A percentile compares a stretch with the other conserved stretches of the same genome.
These are phyloP conservation scores for Amaurobius ferox DNA, from an alignment of 2,888 invertebrate species.

Conservation along the genomic window DNA sequence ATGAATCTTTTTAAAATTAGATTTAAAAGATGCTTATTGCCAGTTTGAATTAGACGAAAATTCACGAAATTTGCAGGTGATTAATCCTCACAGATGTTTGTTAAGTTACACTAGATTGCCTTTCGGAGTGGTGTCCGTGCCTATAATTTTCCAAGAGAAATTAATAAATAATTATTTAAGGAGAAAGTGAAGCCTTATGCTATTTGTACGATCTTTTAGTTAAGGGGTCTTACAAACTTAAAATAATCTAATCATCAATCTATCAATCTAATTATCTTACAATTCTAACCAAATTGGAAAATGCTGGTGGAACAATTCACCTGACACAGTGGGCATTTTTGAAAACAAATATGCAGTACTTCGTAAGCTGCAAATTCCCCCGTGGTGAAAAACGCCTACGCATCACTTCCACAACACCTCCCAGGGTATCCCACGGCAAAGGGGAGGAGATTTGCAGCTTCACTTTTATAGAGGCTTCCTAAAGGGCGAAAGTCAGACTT, in stretches of 20 bases:
- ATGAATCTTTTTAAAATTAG: constrained; percentile 17
- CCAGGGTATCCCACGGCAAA: no score
- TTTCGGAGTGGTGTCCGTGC: background rate
- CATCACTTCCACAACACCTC: no score
- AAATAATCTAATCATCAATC: no score
- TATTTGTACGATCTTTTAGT: constrained; percentile 17
- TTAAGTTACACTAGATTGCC: background rate
- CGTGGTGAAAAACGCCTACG: no score
- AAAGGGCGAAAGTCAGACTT: no score
- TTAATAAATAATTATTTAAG: background rate
- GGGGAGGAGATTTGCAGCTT: no score
- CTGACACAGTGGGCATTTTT: constrained; percentile 73
- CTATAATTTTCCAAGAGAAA: constrained; percentile 31
- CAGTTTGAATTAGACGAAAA: constrained; percentile 29
- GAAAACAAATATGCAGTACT: background rate
- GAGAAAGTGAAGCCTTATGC: background rate
- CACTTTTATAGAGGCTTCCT: no score
- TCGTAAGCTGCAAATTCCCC: no score
- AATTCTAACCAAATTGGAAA: background rate
- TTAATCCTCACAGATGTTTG: constrained; percentile 18
- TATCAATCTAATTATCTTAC: background rate
- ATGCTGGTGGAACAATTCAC: constrained; percentile 9
- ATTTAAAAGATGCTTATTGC: constrained; percentile 34
- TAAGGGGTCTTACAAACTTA: background rate
- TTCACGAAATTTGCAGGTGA: constrained; percentile 1